Percentiles rank a stretch among this genome's conserved stretches.
These are phyloP conservation scores for Mellilla xanthometata DNA, from an alignment of 2,888 invertebrate species.

Conservation along the genomic window DNA sequence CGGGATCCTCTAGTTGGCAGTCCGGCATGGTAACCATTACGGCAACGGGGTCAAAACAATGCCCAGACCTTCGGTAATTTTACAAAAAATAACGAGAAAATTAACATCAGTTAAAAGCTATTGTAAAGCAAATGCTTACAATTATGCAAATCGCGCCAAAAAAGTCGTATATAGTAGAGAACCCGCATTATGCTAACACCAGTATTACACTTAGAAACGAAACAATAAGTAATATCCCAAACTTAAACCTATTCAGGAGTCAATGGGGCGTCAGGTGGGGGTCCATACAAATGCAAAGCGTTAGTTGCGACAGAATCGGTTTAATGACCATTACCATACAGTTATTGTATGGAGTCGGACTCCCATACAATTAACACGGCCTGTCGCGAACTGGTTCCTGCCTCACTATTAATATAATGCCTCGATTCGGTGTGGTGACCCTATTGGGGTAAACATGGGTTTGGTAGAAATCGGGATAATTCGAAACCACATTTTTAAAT, in stretches of 20 bases:
- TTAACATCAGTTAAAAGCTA: too few species aligned
- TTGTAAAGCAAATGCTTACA: neutral
- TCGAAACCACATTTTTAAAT: too few species aligned
- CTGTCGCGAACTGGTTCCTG: conserved; percentile 33
- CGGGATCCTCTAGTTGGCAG: too few species aligned
- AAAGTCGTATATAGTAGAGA: neutral
- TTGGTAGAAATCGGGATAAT: conserved; percentile 1
- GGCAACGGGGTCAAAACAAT: too few species aligned
- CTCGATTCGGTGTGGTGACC: conserved; percentile 28
- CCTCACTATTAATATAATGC: conserved; percentile 27
- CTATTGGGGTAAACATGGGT: conserved; percentile 15
- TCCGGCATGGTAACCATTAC: too few species aligned
- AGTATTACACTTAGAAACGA: conserved; percentile 6
- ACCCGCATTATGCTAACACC: conserved; percentile 7
- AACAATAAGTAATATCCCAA: conserved; percentile 12
- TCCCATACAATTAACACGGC: conserved; percentile 30
- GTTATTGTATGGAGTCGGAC: conserved; percentile 26
- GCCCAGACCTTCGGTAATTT: too few species aligned
- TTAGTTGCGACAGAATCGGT: conserved; percentile 16
- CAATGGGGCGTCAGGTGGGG: conserved; percentile 28
- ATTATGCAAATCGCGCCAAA: neutral
- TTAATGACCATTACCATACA: conserved; percentile 26
- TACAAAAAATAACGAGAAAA: too few species aligned
- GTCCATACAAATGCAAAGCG: conserved; percentile 25
- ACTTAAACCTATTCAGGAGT: conserved; percentile 23